These are phyloP conservation scores for Aphis gossypii DNA, from an alignment of 1,140 invertebrate species.

Conservation along the genomic window DNA sequence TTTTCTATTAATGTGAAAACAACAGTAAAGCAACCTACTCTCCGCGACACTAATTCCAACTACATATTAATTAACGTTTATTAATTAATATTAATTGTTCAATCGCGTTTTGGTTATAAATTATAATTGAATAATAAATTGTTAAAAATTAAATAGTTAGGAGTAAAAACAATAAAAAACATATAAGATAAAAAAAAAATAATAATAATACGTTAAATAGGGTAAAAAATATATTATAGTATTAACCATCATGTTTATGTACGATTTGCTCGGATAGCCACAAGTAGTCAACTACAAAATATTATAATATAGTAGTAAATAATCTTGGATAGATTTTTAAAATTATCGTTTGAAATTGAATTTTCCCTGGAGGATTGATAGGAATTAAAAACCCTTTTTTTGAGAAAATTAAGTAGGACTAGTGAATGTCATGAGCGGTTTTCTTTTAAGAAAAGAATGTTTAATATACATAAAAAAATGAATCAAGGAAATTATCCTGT, in stretches of 20 bases:
- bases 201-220: slow-evolving; percentile 18
- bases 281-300: background rate
- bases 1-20: slow-evolving; percentile 52
- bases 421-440: slow-evolving; percentile 20
- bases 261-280: background rate
- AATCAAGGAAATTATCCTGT: background rate
- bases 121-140: background rate
- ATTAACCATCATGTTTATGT: background rate
- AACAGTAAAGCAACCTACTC: slow-evolving; percentile 45
- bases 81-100: slow-evolving; percentile 56
- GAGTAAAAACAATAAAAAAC: background rate
- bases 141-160: background rate
- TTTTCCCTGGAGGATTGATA: background rate
- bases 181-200: background rate
- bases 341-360: background rate
- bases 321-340: background rate
- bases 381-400: background rate
- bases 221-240: background rate
- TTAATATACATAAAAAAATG: background rate
- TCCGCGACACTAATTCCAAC: slow-evolving; percentile 13
- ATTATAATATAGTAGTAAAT: background rate
- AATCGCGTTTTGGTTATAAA: background rate
- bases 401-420: background rate
- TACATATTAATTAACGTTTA: slow-evolving; percentile 49
- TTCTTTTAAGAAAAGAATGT: background rate